These are phyloP conservation scores for Oncorhynchus keta DNA, from an alignment of 2,113 vertebrate genomes.

Conservation along the genomic window DNA sequence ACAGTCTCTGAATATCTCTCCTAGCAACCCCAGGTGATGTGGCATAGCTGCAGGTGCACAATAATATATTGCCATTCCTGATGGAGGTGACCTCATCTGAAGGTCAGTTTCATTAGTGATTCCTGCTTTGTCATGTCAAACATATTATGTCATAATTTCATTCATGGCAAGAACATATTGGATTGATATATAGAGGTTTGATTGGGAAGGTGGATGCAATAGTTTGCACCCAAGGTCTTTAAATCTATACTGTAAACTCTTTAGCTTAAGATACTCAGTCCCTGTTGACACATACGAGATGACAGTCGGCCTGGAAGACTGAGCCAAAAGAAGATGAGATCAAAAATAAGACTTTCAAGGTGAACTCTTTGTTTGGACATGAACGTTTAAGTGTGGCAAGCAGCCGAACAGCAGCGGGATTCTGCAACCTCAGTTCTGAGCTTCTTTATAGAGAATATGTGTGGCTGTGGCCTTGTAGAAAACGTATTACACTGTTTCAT, in stretches of 20 bases:
- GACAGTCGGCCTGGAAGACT: not conserved
- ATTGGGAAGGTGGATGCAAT: too few species aligned
- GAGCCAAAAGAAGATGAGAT: not conserved
- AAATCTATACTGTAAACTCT: not conserved
- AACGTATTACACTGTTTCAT: too few species aligned
- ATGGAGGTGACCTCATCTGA: slow-evolving; percentile 36
- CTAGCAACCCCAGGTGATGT: not conserved
- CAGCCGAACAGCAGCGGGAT: too few species aligned
- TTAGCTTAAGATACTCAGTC: not conserved
- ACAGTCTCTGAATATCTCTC: too few species aligned
- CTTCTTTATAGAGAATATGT: too few species aligned
- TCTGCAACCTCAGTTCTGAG: too few species aligned
- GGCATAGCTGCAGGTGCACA: slow-evolving; percentile 3
- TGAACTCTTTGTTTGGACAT: not conserved
- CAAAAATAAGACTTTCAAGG: slow-evolving; percentile 1
- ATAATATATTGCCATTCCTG: slow-evolving; percentile 22
- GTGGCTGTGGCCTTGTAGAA: too few species aligned
- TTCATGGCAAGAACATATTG: too few species aligned
- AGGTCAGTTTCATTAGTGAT: slow-evolving; percentile 22
- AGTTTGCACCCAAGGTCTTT: not conserved
- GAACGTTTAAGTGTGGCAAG: not conserved
- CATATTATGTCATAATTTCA: not conserved
- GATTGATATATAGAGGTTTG: too few species aligned
- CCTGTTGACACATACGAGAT: not conserved
- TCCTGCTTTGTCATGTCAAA: not conserved